Conservation (phyloP, 2,888 invertebrate genomes). For the Eupithecia subumbrata region DNA sequence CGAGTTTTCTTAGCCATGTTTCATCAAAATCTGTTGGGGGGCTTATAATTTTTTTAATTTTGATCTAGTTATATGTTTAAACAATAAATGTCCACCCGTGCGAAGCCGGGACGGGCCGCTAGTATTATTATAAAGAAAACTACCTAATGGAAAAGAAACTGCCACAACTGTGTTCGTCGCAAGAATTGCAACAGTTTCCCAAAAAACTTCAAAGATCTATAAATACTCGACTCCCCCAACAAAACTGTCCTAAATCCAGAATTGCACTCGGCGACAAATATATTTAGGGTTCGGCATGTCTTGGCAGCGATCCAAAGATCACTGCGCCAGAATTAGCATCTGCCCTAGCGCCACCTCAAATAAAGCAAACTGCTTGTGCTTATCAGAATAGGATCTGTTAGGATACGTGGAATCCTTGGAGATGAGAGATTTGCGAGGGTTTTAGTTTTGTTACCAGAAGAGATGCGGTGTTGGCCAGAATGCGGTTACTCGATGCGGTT, state of each 20-base stretch:
- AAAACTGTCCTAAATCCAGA: slow-evolving; percentile 77
- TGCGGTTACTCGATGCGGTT: neutral
- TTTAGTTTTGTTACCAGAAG: slow-evolving; percentile 1
- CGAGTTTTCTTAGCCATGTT: too few species aligned
- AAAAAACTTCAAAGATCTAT: slow-evolving; percentile 47
- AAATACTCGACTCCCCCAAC: slow-evolving; percentile 64
- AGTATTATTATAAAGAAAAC: neutral
- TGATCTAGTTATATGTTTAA: too few species aligned
- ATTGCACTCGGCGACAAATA: slow-evolving; percentile 73
- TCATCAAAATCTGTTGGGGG: too few species aligned
- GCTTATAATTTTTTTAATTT: too few species aligned
- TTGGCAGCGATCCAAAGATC: slow-evolving; percentile 73
- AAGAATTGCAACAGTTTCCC: neutral
- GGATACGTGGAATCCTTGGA: slow-evolving; percentile 18
- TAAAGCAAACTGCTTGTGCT: slow-evolving; percentile 47
- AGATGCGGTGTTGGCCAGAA: neutral
- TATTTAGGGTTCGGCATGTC: slow-evolving; percentile 71
- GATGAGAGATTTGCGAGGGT: slow-evolving; percentile 29
- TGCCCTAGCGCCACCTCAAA: slow-evolving; percentile 64
- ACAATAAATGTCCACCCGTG: too few species aligned
- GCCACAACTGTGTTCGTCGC: neutral
- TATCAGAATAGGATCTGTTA: slow-evolving; percentile 40
- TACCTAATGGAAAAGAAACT: neutral
- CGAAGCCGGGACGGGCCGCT: too few species aligned
- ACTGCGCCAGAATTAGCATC: slow-evolving; percentile 65